These are phyloP conservation scores for Lepilemur septentrionalis DNA, from an alignment of 2,797 vertebrate species.

Conservation along the genomic window DNA sequence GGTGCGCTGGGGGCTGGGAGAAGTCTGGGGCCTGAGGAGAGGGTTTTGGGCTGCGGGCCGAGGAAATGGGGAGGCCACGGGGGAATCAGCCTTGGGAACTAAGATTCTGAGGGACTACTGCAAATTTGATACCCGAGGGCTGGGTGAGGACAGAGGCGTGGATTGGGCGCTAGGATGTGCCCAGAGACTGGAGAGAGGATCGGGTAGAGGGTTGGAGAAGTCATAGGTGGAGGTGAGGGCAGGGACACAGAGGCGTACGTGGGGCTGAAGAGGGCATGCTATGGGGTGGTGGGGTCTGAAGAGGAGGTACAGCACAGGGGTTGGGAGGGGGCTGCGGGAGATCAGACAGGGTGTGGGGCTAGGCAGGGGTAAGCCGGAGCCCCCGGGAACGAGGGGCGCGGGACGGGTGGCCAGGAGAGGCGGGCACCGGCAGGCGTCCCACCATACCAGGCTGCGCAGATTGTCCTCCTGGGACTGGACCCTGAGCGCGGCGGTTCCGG, in stretches of 20 bases:
- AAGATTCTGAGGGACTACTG: not conserved
- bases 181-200: not conserved
- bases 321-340: not conserved
- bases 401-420: not conserved
- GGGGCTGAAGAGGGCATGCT: not conserved
- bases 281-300: not conserved
- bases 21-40: not conserved
- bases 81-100: not conserved
- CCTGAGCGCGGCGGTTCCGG: constrained; percentile 87
- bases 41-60: not conserved
- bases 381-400: not conserved
- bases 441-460: constrained; percentile 88
- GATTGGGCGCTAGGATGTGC: not conserved
- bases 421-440: not conserved
- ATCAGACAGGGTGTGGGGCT: not conserved
- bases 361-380: not conserved
- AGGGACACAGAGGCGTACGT: not conserved
- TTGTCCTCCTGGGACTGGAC: constrained; percentile 90
- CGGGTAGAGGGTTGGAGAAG: not conserved
- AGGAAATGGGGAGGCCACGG: not conserved
- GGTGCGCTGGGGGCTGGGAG: not conserved
- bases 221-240: not conserved
- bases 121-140: not conserved
- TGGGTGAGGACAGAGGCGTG: not conserved
- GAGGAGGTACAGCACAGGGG: not conserved